A percentile compares a stretch with the other conserved stretches of the same genome.
phyloP scores from a whole-genome alignment of 1,140 invertebrate genomes.

The Metopolophium dirhodum region DNA sequence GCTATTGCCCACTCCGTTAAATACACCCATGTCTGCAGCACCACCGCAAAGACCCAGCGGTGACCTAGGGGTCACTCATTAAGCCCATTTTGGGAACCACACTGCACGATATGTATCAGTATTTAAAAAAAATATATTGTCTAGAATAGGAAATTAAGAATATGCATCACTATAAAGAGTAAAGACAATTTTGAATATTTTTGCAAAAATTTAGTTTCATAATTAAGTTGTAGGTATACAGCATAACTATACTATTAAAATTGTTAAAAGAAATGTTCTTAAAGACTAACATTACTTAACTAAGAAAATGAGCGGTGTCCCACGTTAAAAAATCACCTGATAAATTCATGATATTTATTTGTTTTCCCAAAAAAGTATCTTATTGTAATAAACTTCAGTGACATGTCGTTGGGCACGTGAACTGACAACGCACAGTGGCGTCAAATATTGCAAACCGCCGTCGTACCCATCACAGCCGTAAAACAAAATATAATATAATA shows the following conservation, averaged over 20 bases:
- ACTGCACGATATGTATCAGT: not conserved
- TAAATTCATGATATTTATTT: not conserved
- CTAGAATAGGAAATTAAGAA: not conserved
- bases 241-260: not conserved
- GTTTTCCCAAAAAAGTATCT: not conserved
- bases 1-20: too few species aligned
- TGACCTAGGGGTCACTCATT: too few species aligned
- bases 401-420: not conserved
- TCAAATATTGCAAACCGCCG: not conserved
- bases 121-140: not conserved
- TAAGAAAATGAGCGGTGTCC: not conserved
- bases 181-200: too few species aligned
- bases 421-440: not conserved
- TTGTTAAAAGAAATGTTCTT: not conserved
- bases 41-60: not conserved
- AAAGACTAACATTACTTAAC: not conserved
- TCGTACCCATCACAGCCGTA: not conserved
- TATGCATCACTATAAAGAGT: too few species aligned
- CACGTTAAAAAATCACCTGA: too few species aligned
- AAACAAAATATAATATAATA: not conserved
- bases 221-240: too few species aligned
- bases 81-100: too few species aligned
- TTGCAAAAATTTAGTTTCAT: too few species aligned
- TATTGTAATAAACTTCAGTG: not conserved
- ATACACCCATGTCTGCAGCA: too few species aligned